Base-by-base conservation (phyloP, 2,797 vertebrate species). In the Eurystomus glaucurus region DNA sequence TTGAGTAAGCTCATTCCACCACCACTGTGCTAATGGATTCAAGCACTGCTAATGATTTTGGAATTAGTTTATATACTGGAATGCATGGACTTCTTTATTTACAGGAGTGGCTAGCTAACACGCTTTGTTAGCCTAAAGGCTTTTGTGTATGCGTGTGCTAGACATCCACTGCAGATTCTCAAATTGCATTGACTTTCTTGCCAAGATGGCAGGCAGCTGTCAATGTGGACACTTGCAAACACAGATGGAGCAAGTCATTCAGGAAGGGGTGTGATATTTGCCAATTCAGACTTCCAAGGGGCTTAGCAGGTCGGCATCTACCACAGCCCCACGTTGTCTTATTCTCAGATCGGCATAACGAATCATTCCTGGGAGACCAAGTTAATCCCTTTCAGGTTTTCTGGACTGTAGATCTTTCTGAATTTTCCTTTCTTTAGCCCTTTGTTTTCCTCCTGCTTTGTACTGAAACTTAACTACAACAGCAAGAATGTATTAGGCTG, bases 331-430 rank as follows among this genome's bases (percentile, higher is more conserved):
- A 69, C 4, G 52, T 97, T 92, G 86, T 66, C 94, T 95, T 91
- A 52, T 83, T 92, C 90, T 96, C 85, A 83, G 87, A 96, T 95
- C 90, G 95, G 97, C 97, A 93, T 95, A 96, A 95, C 90, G 91
- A 98, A 96, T 94, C 86, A 95, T 94, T 89, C 96, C 92, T 95
- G 58, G 90, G 96, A 98, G 97, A 97, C 70, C 69, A 83, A 94
- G 90, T 83, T 96, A 97, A 98, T 98, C 93, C 92, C 66, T 98
- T 97, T 98, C 96, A 93, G 93, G 90, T 96, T 97, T 91, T 85
- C 74, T 93, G 89, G 93, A 95, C 95, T 96, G 91, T 92, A 96
- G 97, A 93, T 96, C 89, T 93, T 95, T 96, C 92, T 97, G 94
- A 96, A 85, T 97, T 97, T 97, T 96, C 81, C 79, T 96, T 98